Percentiles rank a stretch among this genome's conserved stretches.
phyloP scores from a whole-genome alignment of 2,113 vertebrate species.

The Lycocorax pyrrhopterus region DNA sequence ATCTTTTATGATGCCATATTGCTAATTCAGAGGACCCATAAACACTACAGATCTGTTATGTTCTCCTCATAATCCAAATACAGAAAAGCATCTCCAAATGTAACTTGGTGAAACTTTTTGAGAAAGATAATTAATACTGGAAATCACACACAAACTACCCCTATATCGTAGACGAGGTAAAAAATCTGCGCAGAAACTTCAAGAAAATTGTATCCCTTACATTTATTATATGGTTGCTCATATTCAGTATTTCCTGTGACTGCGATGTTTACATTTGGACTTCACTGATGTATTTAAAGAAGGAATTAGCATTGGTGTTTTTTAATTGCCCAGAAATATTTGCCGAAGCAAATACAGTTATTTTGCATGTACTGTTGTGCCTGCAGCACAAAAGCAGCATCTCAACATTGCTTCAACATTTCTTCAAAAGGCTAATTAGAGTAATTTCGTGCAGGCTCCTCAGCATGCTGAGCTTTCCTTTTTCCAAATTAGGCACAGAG shows the following conservation, averaged over 20 bases:
- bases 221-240: background rate
- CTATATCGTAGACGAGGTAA: background rate
- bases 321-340: background rate
- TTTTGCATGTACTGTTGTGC: background rate
- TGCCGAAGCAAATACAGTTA: background rate
- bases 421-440: constrained; percentile 5
- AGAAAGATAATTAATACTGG: background rate
- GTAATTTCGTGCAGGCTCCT: background rate
- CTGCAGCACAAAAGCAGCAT: background rate
- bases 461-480: background rate
- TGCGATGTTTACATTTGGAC: background rate
- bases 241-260: background rate
- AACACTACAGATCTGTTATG: background rate
- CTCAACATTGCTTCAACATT: background rate
- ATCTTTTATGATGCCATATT: background rate
- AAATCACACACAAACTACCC: background rate
- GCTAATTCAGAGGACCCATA: background rate
- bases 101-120: background rate
- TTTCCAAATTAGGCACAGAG: background rate
- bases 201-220: background rate
- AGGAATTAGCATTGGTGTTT: background rate
- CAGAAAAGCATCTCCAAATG: background rate
- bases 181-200: background rate
- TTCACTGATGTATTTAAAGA: background rate
- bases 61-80: background rate